Conservation (phyloP, 2,888 invertebrate species). For the Drosophila macrospina region DNA sequence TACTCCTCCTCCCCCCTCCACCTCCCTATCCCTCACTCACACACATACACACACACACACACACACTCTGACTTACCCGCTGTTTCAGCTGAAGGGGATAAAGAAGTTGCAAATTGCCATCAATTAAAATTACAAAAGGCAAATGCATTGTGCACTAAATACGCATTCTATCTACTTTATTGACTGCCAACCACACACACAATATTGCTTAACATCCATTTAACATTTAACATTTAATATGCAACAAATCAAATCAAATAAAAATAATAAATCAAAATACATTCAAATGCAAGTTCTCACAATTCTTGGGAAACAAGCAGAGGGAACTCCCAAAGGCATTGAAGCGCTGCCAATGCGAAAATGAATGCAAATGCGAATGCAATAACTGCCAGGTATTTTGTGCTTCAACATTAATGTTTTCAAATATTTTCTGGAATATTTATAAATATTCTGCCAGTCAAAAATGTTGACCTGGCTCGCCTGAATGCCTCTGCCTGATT, state of each 20-base stretch:
- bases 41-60: neutral
- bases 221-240: slow-evolving; percentile 45
- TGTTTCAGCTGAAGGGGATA: neutral
- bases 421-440: slow-evolving; percentile 62
- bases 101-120: slow-evolving; percentile 66
- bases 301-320: neutral
- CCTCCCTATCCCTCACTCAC: slow-evolving; percentile 9
- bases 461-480: slow-evolving; percentile 18
- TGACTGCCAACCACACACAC: slow-evolving; percentile 8
- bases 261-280: slow-evolving; percentile 3
- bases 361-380: slow-evolving; percentile 8
- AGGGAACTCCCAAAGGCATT: neutral
- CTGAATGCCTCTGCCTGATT: slow-evolving; percentile 17
- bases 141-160: slow-evolving; percentile 42
- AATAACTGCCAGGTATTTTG: slow-evolving; percentile 46
- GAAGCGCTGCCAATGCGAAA: slow-evolving; percentile 9
- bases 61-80: neutral
- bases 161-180: slow-evolving; percentile 22
- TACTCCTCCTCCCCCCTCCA: no score
- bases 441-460: slow-evolving; percentile 45
- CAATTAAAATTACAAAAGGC: slow-evolving; percentile 72
- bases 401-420: slow-evolving; percentile 42
- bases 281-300: neutral
- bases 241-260: slow-evolving; percentile 48
- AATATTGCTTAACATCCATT: slow-evolving; percentile 25